A percentile compares a stretch with the other conserved stretches of the same genome.
These are phyloP conservation scores for Eupsilia transversa DNA, from an alignment of 2,888 invertebrate genomes.

Conservation along the genomic window DNA sequence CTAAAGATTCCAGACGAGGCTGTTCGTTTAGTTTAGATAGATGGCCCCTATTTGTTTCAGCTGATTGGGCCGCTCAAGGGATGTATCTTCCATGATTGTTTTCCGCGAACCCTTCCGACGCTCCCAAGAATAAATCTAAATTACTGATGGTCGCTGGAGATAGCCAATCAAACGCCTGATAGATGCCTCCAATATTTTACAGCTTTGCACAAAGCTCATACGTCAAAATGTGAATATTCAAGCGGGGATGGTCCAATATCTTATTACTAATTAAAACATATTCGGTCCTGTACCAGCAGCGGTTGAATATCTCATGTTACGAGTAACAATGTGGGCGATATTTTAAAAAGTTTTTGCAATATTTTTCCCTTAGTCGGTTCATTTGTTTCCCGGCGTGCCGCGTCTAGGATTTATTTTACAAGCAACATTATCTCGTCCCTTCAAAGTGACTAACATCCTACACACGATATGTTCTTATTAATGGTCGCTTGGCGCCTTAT, in stretches of 20 bases:
- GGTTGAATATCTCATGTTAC: slow-evolving; percentile 73
- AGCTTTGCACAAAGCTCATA: slow-evolving; percentile 21
- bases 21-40: slow-evolving; percentile 72
- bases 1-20: slow-evolving; percentile 62
- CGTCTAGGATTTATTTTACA: slow-evolving; percentile 86
- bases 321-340: slow-evolving; percentile 81
- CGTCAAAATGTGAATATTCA: slow-evolving; percentile 24
- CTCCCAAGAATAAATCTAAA: slow-evolving; percentile 80
- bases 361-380: slow-evolving; percentile 83
- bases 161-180: slow-evolving; percentile 80
- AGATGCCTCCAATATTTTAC: slow-evolving; percentile 66
- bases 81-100: slow-evolving; percentile 87
- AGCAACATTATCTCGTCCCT: slow-evolving; percentile 87
- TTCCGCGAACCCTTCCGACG: slow-evolving; percentile 83
- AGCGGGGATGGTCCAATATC: slow-evolving; percentile 19
- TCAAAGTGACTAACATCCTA: slow-evolving; percentile 83
- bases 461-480: slow-evolving; percentile 82
- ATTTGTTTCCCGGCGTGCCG: slow-evolving; percentile 83
- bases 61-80: slow-evolving; percentile 86
- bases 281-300: slow-evolving; percentile 23
- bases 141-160: slow-evolving; percentile 76
- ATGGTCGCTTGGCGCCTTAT: slow-evolving; percentile 81
- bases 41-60: slow-evolving; percentile 85
- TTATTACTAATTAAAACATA: slow-evolving; percentile 52
- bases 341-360: slow-evolving; percentile 86